Percentiles rank a stretch among this genome's conserved stretches.
Evolutionary conservation across 1,140 invertebrate genomes (phyloP).

Genomic region (Drosophila tristis): DNA sequence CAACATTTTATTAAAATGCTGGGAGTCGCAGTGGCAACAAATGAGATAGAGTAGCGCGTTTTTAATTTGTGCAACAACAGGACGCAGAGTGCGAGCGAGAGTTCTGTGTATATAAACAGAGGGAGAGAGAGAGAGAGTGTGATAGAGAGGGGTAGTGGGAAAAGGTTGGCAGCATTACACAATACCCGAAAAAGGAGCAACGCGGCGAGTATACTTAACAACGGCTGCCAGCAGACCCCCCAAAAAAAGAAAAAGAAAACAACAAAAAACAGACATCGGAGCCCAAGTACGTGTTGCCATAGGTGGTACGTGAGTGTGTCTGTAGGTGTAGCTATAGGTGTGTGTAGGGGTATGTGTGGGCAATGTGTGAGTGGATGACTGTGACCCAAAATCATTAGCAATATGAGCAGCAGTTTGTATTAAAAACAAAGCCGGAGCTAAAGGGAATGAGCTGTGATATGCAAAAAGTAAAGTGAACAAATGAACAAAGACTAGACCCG

Average conservation of each 20-base stretch:
- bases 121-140: too few relatives aligned
- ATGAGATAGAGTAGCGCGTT: conserved; percentile 52
- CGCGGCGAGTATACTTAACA: conserved; percentile 62
- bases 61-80: conserved; percentile 70
- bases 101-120: too few relatives aligned
- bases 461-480: conserved; percentile 41
- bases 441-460: conserved; percentile 65
- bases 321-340: conserved; percentile 39
- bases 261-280: conserved; percentile 19
- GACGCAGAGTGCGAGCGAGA: conserved; percentile 13
- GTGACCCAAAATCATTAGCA: conserved; percentile 81
- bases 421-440: conserved; percentile 67
- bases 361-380: conserved; percentile 61
- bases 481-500: neutral
- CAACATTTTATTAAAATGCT: conserved; percentile 71
- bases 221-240: conserved; percentile 12
- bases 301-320: conserved; percentile 57
- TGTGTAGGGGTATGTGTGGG: conserved; percentile 51
- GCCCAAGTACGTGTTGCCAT: conserved; percentile 66
- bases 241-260: too few relatives aligned
- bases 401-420: conserved; percentile 82
- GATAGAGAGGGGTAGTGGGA: neutral
- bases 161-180: conserved; percentile 5
- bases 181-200: conserved; percentile 34
- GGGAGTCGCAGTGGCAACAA: conserved; percentile 39